Evolutionary conservation across 2,888 invertebrate genomes (phyloP).

Genomic region (Chesias legatella): DNA sequence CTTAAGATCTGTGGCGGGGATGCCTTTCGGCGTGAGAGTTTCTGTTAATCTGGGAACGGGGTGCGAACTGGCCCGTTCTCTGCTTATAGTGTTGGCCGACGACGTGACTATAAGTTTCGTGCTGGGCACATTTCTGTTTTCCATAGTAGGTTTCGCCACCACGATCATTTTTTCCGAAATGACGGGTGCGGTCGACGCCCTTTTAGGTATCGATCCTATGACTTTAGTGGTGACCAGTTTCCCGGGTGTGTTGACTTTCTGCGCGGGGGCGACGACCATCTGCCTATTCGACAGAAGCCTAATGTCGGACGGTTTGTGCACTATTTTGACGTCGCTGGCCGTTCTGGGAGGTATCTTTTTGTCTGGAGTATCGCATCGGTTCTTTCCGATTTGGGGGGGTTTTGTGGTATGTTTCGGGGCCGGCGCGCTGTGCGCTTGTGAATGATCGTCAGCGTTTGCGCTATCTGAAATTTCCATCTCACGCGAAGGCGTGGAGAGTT

Average conservation of each 20-base stretch:
- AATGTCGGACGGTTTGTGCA: constrained; percentile 65
- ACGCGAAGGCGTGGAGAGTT: constrained; percentile 59
- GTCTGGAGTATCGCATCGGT: constrained; percentile 52
- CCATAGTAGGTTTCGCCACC: constrained; percentile 62
- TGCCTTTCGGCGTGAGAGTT: constrained; percentile 65
- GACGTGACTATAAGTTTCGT: constrained; percentile 67
- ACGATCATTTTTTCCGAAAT: constrained; percentile 70
- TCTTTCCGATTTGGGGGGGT: constrained; percentile 68
- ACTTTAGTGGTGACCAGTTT: constrained; percentile 72
- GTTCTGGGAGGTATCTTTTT: constrained; percentile 56
- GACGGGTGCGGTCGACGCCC: constrained; percentile 31
- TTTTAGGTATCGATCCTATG: constrained; percentile 59
- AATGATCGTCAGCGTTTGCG: constrained; percentile 54
- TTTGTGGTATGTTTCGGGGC: constrained; percentile 50
- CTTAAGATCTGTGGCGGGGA: constrained; percentile 72
- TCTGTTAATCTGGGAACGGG: constrained; percentile 55
- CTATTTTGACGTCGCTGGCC: constrained; percentile 58
- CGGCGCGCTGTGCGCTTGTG: constrained; percentile 55
- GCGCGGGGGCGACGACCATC: constrained; percentile 59
- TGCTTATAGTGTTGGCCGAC: constrained; percentile 45
- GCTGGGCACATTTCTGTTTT: constrained; percentile 49
- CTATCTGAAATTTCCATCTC: constrained; percentile 54
- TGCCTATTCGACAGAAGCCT: constrained; percentile 69
- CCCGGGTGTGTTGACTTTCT: constrained; percentile 55
- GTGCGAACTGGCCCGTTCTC: constrained; percentile 47